Conservation (phyloP, 2,888 invertebrate genomes). For the Lepidocyrtoides sp. region DNA sequence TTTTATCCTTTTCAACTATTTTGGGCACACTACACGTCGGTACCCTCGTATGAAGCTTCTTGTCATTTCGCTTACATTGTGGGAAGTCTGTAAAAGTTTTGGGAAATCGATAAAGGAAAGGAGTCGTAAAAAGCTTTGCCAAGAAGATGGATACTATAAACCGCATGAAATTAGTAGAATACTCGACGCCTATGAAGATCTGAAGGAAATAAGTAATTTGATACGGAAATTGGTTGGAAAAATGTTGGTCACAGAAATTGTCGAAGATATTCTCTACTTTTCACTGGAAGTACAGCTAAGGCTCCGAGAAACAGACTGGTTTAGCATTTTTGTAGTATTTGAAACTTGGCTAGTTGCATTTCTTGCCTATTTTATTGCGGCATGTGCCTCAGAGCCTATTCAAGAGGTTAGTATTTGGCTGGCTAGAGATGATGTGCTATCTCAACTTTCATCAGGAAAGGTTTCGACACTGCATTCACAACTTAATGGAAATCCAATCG, state of each 20-base stretch:
- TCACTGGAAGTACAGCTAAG: constrained; percentile 54
- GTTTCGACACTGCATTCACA: neutral
- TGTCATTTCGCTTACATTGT: constrained; percentile 30
- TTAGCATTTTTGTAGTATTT: constrained; percentile 38
- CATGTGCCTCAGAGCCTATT: constrained; percentile 38
- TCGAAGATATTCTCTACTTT: constrained; percentile 60
- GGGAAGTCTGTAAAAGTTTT: constrained; percentile 60
- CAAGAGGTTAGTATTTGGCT: constrained; percentile 29
- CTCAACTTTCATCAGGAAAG: constrained; percentile 52
- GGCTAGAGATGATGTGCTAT: constrained; percentile 36
- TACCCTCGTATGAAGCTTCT: constrained; percentile 44
- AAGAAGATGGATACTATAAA: neutral
- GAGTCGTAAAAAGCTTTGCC: neutral
- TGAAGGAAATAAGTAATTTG: constrained; percentile 52
- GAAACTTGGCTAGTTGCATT: constrained; percentile 59
- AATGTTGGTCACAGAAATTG: constrained; percentile 52
- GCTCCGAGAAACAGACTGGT: constrained; percentile 46
- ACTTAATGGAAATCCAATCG: constrained; percentile 31
- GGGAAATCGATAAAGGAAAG: neutral
- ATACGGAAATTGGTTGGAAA: constrained; percentile 49
- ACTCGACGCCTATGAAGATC: constrained; percentile 32
- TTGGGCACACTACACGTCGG: constrained; percentile 41
- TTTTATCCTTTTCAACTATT: neutral
- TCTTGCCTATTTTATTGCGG: constrained; percentile 46
- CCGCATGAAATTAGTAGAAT: neutral